A percentile compares a stretch with the other conserved stretches of the same genome.
phyloP scores from a whole-genome alignment of 2,797 vertebrate genomes.

The Neosilurus mollespiculum region DNA sequence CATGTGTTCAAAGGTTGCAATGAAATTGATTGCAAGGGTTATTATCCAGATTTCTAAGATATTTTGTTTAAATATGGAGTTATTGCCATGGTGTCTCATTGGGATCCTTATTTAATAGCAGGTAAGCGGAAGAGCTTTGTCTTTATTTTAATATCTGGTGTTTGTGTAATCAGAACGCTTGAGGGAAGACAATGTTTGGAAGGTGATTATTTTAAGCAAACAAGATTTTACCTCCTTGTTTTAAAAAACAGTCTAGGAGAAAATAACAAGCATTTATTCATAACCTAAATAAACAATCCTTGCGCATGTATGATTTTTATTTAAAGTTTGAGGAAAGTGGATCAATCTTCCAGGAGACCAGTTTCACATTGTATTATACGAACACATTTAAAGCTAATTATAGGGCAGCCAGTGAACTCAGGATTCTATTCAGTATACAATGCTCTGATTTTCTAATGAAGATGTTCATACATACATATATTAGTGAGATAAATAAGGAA shows the following conservation, averaged over 20 bases:
- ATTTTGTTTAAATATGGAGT: slow-evolving; percentile 20
- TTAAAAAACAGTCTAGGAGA: background rate
- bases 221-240: background rate
- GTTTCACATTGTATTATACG: background rate
- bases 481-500: background rate
- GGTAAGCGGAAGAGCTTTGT: slow-evolving; percentile 23
- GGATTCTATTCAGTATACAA: background rate
- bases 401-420: too few species aligned
- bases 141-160: slow-evolving; percentile 26
- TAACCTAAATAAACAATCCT: background rate
- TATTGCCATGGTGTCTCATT: background rate
- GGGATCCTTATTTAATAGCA: background rate
- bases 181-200: background rate
- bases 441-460: background rate
- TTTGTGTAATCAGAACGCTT: slow-evolving; percentile 8
- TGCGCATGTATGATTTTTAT: background rate
- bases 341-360: background rate
- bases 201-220: background rate
- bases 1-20: slow-evolving; percentile 11
- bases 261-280: background rate
- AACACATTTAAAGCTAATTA: background rate
- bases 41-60: slow-evolving; percentile 26
- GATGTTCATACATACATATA: background rate
- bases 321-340: background rate
- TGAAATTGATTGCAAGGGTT: slow-evolving; percentile 24